A percentile compares a stretch with the other conserved stretches of the same genome.
Conservation (phyloP, 1,140 invertebrate species). For the Bombus difficillimus region DNA sequence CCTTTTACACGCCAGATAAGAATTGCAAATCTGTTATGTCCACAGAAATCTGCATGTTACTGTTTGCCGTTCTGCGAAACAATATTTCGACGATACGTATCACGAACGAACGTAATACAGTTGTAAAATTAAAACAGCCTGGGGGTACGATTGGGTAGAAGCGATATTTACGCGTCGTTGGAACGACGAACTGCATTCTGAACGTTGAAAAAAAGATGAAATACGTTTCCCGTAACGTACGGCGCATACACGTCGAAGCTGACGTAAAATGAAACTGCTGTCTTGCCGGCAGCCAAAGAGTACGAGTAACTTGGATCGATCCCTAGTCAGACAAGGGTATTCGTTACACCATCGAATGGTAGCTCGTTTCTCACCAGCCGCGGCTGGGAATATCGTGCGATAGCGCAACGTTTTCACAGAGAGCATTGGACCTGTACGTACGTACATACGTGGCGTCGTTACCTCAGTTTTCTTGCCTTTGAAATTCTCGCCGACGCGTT, state of each 20-base stretch:
- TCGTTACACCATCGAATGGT: conserved; percentile 39
- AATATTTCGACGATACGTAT: not conserved
- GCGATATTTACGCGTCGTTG: not conserved
- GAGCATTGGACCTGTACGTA: not conserved
- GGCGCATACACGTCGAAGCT: not conserved
- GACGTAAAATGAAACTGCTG: conserved; percentile 10
- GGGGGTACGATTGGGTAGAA: not conserved
- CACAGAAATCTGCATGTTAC: not conserved
- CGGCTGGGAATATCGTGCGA: conserved; percentile 3
- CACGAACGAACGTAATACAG: not conserved
- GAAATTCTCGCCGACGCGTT: conserved; percentile 11
- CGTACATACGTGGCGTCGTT: not conserved
- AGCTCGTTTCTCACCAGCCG: conserved; percentile 17
- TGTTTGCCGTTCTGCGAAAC: not conserved
- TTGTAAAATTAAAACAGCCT: not conserved
- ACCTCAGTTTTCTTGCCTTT: conserved; percentile 30
- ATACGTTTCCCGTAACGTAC: not conserved
- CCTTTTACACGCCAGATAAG: not conserved
- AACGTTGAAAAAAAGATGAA: not conserved
- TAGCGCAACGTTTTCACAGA: conserved; percentile 1
- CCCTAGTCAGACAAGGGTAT: conserved; percentile 16
- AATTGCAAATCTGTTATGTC: not conserved
- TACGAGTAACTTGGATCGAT: conserved; percentile 40
- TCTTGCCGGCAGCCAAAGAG: conserved; percentile 6
- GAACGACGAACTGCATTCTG: not conserved